phyloP scores from a whole-genome alignment of 2,797 vertebrate genomes.

The Sebastes taczanowskii region DNA sequence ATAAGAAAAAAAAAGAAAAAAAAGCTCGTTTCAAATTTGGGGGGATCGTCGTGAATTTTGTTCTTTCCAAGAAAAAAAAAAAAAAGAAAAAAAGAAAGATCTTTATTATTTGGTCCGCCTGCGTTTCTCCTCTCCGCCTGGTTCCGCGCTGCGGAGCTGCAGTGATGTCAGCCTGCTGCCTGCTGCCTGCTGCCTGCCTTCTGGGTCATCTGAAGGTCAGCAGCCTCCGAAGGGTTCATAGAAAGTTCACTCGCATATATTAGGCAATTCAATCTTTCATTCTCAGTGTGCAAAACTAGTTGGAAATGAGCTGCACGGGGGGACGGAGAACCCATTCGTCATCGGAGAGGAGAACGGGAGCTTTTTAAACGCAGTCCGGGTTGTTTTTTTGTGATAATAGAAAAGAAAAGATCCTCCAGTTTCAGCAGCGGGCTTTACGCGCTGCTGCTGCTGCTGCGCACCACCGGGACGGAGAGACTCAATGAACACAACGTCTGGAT shows the following conservation, averaged over 20 bases:
- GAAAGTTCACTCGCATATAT: conserved; percentile 99
- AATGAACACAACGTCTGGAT: conserved; percentile 34
- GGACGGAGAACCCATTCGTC: conserved; percentile 88
- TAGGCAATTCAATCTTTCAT: conserved; percentile 99
- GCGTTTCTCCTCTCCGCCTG: conserved; percentile 66
- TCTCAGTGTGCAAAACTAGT: conserved; percentile 92
- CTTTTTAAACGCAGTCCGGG: conserved; percentile 64
- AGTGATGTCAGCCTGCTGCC: conserved; percentile 92
- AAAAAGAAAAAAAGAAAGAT: not conserved
- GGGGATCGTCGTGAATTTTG: not conserved
- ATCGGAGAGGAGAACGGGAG: conserved; percentile 80
- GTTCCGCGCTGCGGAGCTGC: conserved; percentile 70
- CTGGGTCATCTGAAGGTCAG: conserved; percentile 99
- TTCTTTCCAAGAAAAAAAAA: conserved; percentile 4
- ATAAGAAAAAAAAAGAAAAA: not conserved
- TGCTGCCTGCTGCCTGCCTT: too few species aligned
- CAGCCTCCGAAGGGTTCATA: conserved; percentile 97
- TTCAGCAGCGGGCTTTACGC: conserved; percentile 14
- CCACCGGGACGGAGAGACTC: conserved; percentile 27
- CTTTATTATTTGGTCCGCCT: conserved; percentile 14
- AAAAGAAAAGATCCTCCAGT: conserved; percentile 22
- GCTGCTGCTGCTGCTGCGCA: not conserved
- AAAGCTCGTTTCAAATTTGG: not conserved
- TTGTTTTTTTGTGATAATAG: conserved; percentile 51
- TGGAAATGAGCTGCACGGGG: conserved; percentile 92